Evolutionary conservation across 2,113 vertebrate species (phyloP), one percentile per base, ranked within the genome.

Genomic region (Panurus biarmicus): DNA sequence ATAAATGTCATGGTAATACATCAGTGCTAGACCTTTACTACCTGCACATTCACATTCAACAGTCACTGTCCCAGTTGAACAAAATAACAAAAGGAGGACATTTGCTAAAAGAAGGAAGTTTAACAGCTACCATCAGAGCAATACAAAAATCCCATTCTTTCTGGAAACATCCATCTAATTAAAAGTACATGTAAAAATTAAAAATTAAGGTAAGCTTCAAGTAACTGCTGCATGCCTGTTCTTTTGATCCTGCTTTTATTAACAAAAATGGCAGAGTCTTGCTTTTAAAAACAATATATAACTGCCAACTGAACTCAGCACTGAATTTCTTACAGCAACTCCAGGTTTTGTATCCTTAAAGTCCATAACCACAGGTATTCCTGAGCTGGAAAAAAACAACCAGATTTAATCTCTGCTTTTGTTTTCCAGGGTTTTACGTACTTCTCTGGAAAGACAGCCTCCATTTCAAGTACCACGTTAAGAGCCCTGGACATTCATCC

Each of bases 331-430:
- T 76, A 75, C 10, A 76, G 35, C 14, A 35, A 80, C 7, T 51
- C 2, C n/a, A 83, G 67, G 42, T 83, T 71, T 83, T 58, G n/a
- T 24, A 92, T 57, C 62, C 56, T 74, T 72, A 17, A 53, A 92
- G n/a, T 28, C 40, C 60, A 75, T 29, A 88, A 91, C 92, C 85
- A 90, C 75, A 93, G 72, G 69, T 83, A 94, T 87, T 96, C 82
- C 60, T 61, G 75, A 90, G 40, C 25, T 80, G 56, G 28, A 62
- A 85, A 85, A 78, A 79, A 60, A 9, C 10, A n/a, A n/a, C n/a
- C n/a, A 87, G 69, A 91, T 67, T 51, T 64, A 67, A 95, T 65
- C 53, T 90, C 40, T 18, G 64, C 82, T 93, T 91, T 67, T 83
- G 64, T 83, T 93, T 90, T 74, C 40, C 70, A 80, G 36, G n/a